Evolutionary conservation across 1,140 invertebrate species (phyloP).

Genomic region (Neelides sp.): DNA sequence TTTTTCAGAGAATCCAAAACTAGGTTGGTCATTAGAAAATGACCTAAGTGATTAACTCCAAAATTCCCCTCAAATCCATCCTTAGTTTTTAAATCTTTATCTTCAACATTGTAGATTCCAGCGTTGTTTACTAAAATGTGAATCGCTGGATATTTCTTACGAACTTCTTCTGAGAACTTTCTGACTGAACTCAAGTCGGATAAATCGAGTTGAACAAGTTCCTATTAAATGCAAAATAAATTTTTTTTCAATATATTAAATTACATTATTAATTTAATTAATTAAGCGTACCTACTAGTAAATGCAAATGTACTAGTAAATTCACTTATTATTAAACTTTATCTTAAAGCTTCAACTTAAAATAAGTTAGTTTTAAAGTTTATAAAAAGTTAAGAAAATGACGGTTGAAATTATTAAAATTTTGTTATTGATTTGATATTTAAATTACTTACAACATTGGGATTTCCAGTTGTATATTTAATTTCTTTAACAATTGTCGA

Average conservation of each 20-base stretch:
- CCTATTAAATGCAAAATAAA: background rate
- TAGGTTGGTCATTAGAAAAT: constrained; percentile 67
- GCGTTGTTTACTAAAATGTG: constrained; percentile 53
- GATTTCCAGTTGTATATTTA: background rate
- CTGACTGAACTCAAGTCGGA: constrained; percentile 5
- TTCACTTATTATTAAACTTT: background rate
- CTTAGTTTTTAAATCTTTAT: constrained; percentile 42
- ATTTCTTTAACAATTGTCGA: constrained; percentile 42
- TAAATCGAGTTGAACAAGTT: constrained; percentile 6
- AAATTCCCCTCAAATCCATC: constrained; percentile 74
- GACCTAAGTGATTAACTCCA: constrained; percentile 64
- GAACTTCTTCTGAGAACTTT: constrained; percentile 3
- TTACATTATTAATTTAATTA: background rate
- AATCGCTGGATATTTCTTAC: constrained; percentile 1
- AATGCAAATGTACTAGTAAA: background rate
- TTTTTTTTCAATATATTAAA: background rate
- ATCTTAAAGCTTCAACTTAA: no score
- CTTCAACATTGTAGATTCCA: constrained; percentile 46
- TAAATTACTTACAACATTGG: constrained; percentile 3
- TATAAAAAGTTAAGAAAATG: no score
- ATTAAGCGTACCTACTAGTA: background rate
- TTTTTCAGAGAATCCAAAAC: constrained; percentile 53
- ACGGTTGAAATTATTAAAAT: constrained; percentile 5
- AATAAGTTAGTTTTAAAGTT: no score
- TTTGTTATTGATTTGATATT: constrained; percentile 7